phyloP scores from a whole-genome alignment of 2,888 invertebrate genomes.

The Dolichomitus sp. region DNA sequence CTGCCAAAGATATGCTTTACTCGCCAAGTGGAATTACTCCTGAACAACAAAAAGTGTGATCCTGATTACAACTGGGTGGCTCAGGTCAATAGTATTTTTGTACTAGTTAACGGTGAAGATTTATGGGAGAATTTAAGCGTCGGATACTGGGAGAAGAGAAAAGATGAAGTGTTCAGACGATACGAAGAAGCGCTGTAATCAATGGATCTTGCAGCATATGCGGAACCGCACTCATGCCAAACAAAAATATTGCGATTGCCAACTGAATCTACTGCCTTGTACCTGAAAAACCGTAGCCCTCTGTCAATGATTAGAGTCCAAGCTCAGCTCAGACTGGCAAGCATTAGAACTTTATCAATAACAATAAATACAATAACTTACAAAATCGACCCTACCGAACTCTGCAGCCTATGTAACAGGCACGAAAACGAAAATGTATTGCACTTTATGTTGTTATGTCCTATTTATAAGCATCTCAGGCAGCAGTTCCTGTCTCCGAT shows the following conservation, averaged over 20 bases:
- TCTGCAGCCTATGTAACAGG: not conserved
- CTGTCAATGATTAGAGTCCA: slow-evolving; percentile 8
- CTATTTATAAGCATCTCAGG: not conserved
- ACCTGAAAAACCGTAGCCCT: not conserved
- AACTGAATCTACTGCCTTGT: not conserved
- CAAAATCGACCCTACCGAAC: no score
- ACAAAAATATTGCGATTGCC: not conserved
- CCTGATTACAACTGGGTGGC: slow-evolving; percentile 6
- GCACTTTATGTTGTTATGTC: not conserved
- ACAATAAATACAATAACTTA: not conserved
- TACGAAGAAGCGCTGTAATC: no score
- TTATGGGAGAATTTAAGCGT: not conserved
- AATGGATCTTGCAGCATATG: no score
- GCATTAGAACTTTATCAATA: not conserved
- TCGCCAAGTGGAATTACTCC: slow-evolving; percentile 2
- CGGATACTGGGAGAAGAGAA: not conserved
- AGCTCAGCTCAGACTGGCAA: slow-evolving; percentile 10
- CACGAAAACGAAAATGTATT: slow-evolving; percentile 1
- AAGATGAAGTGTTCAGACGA: not conserved
- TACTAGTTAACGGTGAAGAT: not conserved
- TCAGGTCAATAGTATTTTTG: not conserved
- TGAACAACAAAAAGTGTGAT: not conserved
- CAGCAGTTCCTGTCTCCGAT: not conserved
- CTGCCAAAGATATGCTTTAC: slow-evolving; percentile 1
- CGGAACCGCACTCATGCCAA: slow-evolving; percentile 1